Percentiles rank a stretch among this genome's conserved stretches.
These are phyloP conservation scores for Salminus brasiliensis DNA, from an alignment of 2,113 vertebrate species.

Conservation along the genomic window DNA sequence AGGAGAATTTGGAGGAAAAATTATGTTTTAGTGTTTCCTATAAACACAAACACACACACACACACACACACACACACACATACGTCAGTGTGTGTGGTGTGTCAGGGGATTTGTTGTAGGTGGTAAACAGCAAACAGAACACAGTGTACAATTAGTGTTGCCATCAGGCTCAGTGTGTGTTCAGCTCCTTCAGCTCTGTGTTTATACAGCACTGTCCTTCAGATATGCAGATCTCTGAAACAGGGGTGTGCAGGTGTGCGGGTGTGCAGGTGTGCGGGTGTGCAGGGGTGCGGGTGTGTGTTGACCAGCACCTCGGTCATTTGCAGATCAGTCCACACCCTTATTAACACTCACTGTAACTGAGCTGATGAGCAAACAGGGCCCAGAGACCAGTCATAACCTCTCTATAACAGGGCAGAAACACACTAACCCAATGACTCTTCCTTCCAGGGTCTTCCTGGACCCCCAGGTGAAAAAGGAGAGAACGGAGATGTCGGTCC, in stretches of 20 bases:
- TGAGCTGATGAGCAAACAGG: too few species aligned
- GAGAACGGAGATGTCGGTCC: conserved; percentile 97
- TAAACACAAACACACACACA: background rate
- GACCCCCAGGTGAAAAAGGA: conserved; percentile 96
- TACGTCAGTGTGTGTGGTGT: background rate
- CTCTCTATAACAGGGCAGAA: too few species aligned
- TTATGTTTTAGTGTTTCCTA: background rate
- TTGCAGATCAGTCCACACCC: too few species aligned
- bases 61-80: background rate
- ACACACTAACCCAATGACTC: too few species aligned
- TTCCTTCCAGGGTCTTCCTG: conserved; percentile 90
- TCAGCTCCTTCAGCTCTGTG: background rate
- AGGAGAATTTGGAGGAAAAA: background rate
- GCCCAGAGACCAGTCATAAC: too few species aligned
- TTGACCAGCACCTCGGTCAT: too few species aligned
- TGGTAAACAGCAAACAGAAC: background rate
- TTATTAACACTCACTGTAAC: too few species aligned
- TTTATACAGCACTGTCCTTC: background rate
- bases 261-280: too few species aligned
- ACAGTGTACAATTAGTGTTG: background rate
- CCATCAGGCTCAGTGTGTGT: background rate
- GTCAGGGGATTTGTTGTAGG: background rate
- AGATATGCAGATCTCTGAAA: background rate
- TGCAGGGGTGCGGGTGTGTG: too few species aligned
- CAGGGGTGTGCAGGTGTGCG: background rate